These are phyloP conservation scores for Eremobia ochroleuca DNA, from an alignment of 2,888 invertebrate species.

Conservation along the genomic window DNA sequence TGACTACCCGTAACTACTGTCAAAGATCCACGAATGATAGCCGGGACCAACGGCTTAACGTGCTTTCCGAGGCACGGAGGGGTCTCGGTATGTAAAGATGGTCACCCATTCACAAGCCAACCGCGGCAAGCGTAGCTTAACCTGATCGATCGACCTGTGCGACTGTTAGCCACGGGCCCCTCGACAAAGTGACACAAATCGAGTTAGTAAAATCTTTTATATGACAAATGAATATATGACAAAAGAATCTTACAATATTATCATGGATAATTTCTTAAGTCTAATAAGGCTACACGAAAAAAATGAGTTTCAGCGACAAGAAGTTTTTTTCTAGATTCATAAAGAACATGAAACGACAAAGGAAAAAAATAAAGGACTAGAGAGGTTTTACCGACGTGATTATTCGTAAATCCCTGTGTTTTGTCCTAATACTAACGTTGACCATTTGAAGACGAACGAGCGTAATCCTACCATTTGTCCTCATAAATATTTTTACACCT, in stretches of 20 bases:
- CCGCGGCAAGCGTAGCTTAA: too few relatives aligned
- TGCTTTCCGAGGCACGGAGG: too few relatives aligned
- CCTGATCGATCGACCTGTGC: too few relatives aligned
- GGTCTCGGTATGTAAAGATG: too few relatives aligned
- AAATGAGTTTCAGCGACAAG: neutral
- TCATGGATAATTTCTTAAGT: too few relatives aligned
- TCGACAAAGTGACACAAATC: neutral
- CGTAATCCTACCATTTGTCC: conserved; percentile 33
- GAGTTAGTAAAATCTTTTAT: neutral
- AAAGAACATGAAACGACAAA: neutral
- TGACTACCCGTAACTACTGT: too few relatives aligned
- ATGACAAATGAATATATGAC: too few relatives aligned
- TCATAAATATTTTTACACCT: conserved; percentile 39
- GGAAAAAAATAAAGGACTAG: conserved; percentile 32
- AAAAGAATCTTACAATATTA: neutral
- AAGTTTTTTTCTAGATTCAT: neutral
- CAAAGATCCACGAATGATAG: too few relatives aligned
- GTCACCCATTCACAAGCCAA: too few relatives aligned
- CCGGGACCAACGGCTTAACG: too few relatives aligned
- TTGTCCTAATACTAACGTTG: conserved; percentile 43
- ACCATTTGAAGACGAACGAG: conserved; percentile 58
- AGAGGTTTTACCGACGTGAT: conserved; percentile 28
- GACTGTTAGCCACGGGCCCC: too few relatives aligned
- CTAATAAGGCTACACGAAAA: neutral
- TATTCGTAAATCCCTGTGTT: conserved; percentile 50